Evolutionary conservation across 2,113 vertebrate species (phyloP), one percentile per base, ranked within the genome.

Genomic region (Galemys pyrenaicus): DNA sequence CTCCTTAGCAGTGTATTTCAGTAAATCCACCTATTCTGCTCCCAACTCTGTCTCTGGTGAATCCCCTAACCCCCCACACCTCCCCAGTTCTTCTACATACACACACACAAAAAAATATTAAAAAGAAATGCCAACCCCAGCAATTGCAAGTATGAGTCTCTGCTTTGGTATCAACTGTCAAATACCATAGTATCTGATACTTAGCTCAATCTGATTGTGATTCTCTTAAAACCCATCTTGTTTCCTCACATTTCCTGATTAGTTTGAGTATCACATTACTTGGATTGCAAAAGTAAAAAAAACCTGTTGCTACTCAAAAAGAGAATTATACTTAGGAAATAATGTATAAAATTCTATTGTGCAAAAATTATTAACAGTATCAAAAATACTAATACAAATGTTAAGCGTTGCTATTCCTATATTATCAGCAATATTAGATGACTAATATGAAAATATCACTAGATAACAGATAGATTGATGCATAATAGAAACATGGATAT

Each of bases 291-390:
- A 6, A 17, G 3, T 41, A 64, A 39, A 5, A 44, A 49, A 60
- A 79, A n/a, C 8, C 7, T 37, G 2, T 84, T 85, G 85, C 51
- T 58, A 65, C 8, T 68, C 26, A 60, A 82, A 78, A 77, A 46
- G 4, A 86, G n/a, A 93, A 88, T 54, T 94, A 8, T 2, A 64
- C 65, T 75, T 56, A 79, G 49, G 35, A 37, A 87, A 28, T n/a
- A 91, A 79, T 74, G 89, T 64, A 32, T 75, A 84, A 94, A 92
- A 58, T 62, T 74, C 13, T 92, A 13, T 68, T 95, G 56, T 30
- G 73, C 7, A 62, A 46, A 6, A 78, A 28, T 89, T 77, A 44
- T 28, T 49, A 95, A 74, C 2, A 67, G 46, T 87, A 44, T 78
- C n/a, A 73, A 70, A 60, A 75, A 73, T 85, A 75, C 5, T 39